These are phyloP conservation scores for Carassius gibelio DNA, from an alignment of 2,113 vertebrate genomes.

Conservation along the genomic window DNA sequence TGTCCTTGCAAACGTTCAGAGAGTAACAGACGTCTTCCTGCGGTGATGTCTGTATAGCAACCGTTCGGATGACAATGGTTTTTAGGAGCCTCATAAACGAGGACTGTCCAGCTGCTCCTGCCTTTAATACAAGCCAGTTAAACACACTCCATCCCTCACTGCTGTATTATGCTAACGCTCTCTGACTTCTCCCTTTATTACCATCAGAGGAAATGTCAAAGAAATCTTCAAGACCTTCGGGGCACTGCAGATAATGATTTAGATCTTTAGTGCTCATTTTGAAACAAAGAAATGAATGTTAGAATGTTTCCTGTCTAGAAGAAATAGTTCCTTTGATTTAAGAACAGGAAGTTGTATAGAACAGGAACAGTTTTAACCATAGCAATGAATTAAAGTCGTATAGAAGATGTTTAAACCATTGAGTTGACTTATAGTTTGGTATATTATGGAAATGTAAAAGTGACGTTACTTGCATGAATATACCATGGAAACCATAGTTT, in stretches of 20 bases:
- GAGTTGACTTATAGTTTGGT: not conserved
- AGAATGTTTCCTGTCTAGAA: conserved; percentile 21
- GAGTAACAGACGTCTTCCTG: not conserved
- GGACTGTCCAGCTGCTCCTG: conserved; percentile 35
- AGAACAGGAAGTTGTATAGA: conserved; percentile 12
- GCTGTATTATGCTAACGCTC: conserved; percentile 22
- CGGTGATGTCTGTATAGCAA: not conserved
- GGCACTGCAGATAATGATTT: conserved; percentile 28
- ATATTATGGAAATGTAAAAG: not conserved
- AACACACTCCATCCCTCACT: conserved; percentile 33
- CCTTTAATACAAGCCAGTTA: conserved; percentile 39
- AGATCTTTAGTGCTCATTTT: not conserved
- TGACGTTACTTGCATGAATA: not conserved
- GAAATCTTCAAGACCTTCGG: conserved; percentile 31
- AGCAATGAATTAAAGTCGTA: not conserved
- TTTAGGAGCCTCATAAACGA: conserved; percentile 28
- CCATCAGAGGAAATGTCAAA: conserved; percentile 37
- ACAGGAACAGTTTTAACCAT: conserved; percentile 7
- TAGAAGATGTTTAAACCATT: not conserved
- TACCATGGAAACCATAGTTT: not conserved
- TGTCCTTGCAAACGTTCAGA: not conserved
- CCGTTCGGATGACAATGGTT: conserved; percentile 12
- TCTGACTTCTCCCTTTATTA: conserved; percentile 32
- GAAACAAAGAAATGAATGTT: conserved; percentile 11
- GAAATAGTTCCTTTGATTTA: conserved; percentile 32